Percentiles rank a stretch among this genome's conserved stretches.
phyloP scores from a whole-genome alignment of 1,140 invertebrate genomes.

The Catajapyx aquilonaris region DNA sequence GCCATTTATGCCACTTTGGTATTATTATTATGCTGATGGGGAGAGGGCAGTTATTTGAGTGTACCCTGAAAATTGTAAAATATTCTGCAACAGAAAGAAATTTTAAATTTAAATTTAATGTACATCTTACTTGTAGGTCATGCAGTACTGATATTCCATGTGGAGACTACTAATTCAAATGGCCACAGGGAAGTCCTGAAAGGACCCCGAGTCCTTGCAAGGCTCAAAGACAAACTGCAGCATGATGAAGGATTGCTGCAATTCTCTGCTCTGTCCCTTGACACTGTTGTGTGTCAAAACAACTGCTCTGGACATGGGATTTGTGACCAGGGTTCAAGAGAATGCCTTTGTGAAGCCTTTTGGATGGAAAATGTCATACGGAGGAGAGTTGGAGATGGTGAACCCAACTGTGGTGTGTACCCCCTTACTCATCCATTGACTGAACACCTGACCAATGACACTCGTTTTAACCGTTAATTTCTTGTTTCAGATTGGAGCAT shows the following conservation, averaged over 20 bases:
- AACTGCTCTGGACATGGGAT: slow-evolving; percentile 77
- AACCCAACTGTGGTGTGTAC: slow-evolving; percentile 62
- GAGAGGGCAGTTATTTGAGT: too few relatives aligned
- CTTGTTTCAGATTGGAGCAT: slow-evolving; percentile 58
- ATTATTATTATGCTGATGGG: too few relatives aligned
- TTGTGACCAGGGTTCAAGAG: slow-evolving; percentile 60
- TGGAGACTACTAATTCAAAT: slow-evolving; percentile 18
- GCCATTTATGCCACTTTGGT: too few relatives aligned
- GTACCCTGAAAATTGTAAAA: too few relatives aligned
- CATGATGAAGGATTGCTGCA: slow-evolving; percentile 50
- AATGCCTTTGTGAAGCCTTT: slow-evolving; percentile 80
- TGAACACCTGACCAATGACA: too few relatives aligned
- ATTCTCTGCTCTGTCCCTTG: slow-evolving; percentile 45
- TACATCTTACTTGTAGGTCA: slow-evolving; percentile 18
- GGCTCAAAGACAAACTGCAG: slow-evolving; percentile 39
- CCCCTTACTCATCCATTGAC: too few relatives aligned
- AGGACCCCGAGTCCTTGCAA: slow-evolving; percentile 32
- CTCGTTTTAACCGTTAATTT: too few relatives aligned
- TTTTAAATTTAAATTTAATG: too few relatives aligned
- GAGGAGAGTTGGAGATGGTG: slow-evolving; percentile 34
- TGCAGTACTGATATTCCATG: slow-evolving; percentile 31
- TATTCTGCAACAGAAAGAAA: too few relatives aligned
- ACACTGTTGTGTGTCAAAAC: slow-evolving; percentile 73
- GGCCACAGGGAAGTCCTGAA: slow-evolving; percentile 17
- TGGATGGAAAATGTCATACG: slow-evolving; percentile 74